Evolutionary conservation across 2,113 vertebrate species (phyloP).

Genomic region (Galbula dea): DNA sequence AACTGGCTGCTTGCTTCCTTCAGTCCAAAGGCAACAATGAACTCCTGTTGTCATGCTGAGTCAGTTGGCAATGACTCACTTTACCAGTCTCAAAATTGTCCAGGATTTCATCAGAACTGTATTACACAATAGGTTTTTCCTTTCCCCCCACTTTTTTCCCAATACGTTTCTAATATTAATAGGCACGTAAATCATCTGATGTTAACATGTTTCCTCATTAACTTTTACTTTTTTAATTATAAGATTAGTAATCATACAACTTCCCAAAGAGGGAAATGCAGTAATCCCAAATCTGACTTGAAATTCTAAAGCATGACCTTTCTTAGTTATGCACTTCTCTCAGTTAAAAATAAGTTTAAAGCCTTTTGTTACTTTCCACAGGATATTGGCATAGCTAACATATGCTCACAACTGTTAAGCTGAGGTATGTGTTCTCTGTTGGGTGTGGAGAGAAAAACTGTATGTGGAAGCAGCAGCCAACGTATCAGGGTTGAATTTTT

Average conservation of each 20-base stretch:
- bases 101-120: constrained; percentile 39
- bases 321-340: neutral
- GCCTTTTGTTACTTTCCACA: constrained; percentile 45
- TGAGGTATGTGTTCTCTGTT: constrained; percentile 25
- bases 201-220: constrained; percentile 49
- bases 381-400: constrained; percentile 42
- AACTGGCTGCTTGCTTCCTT: constrained; percentile 39
- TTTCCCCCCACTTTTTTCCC: neutral
- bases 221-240: constrained; percentile 56
- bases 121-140: constrained; percentile 53
- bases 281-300: constrained; percentile 39
- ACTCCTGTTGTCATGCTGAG: constrained; percentile 59
- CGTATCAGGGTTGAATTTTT: neutral
- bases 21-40: constrained; percentile 48
- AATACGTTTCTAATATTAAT: constrained; percentile 39
- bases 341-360: constrained; percentile 47
- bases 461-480: constrained; percentile 15
- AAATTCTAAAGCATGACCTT: constrained; percentile 29
- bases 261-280: constrained; percentile 40
- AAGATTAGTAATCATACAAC: constrained; percentile 30
- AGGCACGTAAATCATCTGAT: neutral
- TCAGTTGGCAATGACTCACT: constrained; percentile 59
- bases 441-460: constrained; percentile 40
- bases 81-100: constrained; percentile 55
- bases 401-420: constrained; percentile 41